Evolutionary conservation across 2,797 vertebrate genomes (phyloP), one percentile per base, ranked within the genome.

Genomic region (Gadopsis bispinosus): DNA sequence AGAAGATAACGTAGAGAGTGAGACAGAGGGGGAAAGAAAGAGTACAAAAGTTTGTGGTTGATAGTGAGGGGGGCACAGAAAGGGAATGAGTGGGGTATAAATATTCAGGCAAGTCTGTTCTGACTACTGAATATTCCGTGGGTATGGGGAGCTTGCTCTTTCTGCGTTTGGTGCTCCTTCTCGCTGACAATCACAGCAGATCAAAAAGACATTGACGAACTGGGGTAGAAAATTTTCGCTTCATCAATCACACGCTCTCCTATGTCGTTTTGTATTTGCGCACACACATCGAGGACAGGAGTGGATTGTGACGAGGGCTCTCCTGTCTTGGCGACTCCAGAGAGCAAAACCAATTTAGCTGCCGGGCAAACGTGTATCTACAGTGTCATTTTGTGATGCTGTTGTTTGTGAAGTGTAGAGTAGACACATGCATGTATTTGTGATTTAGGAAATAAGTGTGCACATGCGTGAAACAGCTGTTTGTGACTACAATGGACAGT

Each of bases 131-230:
- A 83, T 77, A 79, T 84, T 87, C 88, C 85, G 76, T 61, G 71
- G 79, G 80, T 35, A 35, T 78, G 79, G 82, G 83, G 79, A 81
- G 83, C 73, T 81, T 35, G 66, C 73, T 77, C 68, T 81, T 79
- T 71, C 68, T 79, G 61, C n/a, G 51, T 87, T 82, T 84, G 79
- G 77, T 71, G 73, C 79, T 81, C 78, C 71, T 60, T 83, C 61
- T 29, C 86, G 80, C 77, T 12, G 39, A 64, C 81, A 87, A 84
- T 91, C 81, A 79, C 53, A 37, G 70, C 53, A 83, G 86, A 92
- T 93, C 83, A 90, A 90, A 92, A 91, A 89, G 87, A 87, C 56
- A 73, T 74, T 71, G 88, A 84, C 56, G 69, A 89, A 88, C 76
- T 62, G 60, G 73, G 31, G 47, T 58, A 74, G 80, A 68, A 87